phyloP scores from a whole-genome alignment of 2,113 vertebrate species.

The Sphyrna mokarran region DNA sequence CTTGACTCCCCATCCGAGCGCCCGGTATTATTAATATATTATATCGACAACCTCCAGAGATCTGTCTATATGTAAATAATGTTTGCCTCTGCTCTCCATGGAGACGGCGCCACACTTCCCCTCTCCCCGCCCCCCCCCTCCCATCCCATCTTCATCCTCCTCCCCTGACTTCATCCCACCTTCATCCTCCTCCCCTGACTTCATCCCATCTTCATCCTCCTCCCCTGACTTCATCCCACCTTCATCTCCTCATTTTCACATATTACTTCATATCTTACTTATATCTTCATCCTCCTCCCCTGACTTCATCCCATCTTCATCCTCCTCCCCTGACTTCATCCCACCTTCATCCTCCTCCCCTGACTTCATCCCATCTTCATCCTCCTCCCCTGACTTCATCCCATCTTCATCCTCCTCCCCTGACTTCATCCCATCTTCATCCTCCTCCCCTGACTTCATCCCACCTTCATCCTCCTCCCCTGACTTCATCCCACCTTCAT shows the following conservation, averaged over 20 bases:
- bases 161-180: conserved; percentile 39
- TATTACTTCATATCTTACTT: no score
- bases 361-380: conserved; percentile 24
- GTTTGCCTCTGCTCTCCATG: conserved; percentile 23
- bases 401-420: no score
- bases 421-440: conserved; percentile 45
- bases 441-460: conserved; percentile 42
- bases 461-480: no score
- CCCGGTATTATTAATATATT: conserved; percentile 35
- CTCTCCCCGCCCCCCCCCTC: conserved; percentile 21
- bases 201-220: conserved; percentile 36
- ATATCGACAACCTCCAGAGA: conserved; percentile 31
- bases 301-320: no score
- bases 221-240: conserved; percentile 32
- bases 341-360: no score
- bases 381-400: no score
- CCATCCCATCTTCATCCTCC: conserved; percentile 34
- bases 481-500: conserved; percentile 44
- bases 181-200: conserved; percentile 38
- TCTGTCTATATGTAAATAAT: conserved; percentile 28
- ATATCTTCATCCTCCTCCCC: conserved; percentile 45
- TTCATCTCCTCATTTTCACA: no score
- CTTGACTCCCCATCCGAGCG: conserved; percentile 35
- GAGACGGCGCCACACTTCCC: conserved; percentile 39
- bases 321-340: no score